Evolutionary conservation across 1,140 invertebrate species (phyloP).

Genomic region (Nymphalis io): DNA sequence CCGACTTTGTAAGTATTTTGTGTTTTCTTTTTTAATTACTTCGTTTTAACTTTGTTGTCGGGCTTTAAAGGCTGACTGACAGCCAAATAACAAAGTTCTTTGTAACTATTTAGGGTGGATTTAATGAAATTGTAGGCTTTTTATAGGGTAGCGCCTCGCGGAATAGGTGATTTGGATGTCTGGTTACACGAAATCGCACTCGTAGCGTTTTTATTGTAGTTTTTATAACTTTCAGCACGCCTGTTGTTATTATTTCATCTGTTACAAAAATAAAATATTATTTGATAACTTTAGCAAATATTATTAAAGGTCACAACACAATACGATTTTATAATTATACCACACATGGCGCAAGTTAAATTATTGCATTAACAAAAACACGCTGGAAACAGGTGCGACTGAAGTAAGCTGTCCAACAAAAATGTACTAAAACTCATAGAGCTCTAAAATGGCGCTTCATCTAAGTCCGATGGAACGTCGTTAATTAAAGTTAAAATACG

Average conservation of each 20-base stretch:
- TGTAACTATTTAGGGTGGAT: conserved; percentile 74
- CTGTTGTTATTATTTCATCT: conserved; percentile 26
- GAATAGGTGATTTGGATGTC: conserved; percentile 56
- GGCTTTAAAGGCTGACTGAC: conserved; percentile 78
- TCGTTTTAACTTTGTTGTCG: conserved; percentile 79
- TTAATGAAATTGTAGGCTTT: conserved; percentile 74
- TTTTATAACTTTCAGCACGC: conserved; percentile 43
- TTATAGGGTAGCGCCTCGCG: conserved; percentile 56
- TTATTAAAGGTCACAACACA: neutral
- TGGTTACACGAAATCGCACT: conserved; percentile 52
- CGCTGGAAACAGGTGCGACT: neutral
- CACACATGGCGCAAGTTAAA: neutral
- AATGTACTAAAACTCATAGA: conserved; percentile 12
- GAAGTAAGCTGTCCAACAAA: neutral
- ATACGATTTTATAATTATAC: neutral
- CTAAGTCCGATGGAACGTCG: conserved; percentile 46
- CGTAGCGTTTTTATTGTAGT: conserved; percentile 45
- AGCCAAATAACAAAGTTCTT: conserved; percentile 78
- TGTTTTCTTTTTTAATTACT: conserved; percentile 81
- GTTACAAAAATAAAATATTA: conserved; percentile 7
- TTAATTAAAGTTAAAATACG: conserved; percentile 61
- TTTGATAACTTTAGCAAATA: neutral
- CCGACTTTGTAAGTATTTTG: conserved; percentile 80
- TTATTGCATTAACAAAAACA: neutral
- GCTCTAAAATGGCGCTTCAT: conserved; percentile 35